Evolutionary conservation across 2,113 vertebrate species (phyloP).

Genomic region (Oryzias melastigma): DNA sequence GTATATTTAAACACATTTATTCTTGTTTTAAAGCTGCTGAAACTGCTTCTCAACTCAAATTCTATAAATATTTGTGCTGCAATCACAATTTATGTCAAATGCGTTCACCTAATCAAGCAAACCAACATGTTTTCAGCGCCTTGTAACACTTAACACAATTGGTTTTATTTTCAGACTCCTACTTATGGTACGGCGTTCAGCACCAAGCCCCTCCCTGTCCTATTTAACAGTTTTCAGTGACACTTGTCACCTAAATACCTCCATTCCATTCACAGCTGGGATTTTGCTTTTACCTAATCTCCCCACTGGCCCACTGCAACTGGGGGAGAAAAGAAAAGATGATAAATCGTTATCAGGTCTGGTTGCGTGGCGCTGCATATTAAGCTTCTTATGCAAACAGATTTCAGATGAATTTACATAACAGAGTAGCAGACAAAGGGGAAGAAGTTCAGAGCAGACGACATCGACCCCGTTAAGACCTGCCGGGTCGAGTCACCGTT

Average conservation of each 20-base stretch:
- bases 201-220: neutral
- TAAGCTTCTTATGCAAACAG: constrained; percentile 71
- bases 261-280: constrained; percentile 3
- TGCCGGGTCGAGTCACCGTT: constrained; percentile 1
- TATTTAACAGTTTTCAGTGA: constrained; percentile 1
- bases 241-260: constrained; percentile 18
- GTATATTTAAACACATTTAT: too few relatives aligned
- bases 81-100: neutral
- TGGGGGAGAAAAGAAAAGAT: constrained; percentile 18
- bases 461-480: neutral
- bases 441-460: constrained; percentile 30
- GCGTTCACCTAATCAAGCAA: neutral
- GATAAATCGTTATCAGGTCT: constrained; percentile 46
- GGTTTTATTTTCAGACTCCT: constrained; percentile 2
- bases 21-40: too few relatives aligned
- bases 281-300: constrained; percentile 33
- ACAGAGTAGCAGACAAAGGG: constrained; percentile 29
- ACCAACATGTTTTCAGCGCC: neutral
- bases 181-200: neutral
- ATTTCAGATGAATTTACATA: constrained; percentile 73
- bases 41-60: too few relatives aligned
- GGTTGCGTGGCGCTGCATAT: constrained; percentile 40
- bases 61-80: too few relatives aligned
- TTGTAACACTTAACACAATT: neutral
- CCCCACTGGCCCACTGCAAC: constrained; percentile 7